Conservation (phyloP, 2,888 invertebrate species). For the Oxytorus armatus region DNA sequence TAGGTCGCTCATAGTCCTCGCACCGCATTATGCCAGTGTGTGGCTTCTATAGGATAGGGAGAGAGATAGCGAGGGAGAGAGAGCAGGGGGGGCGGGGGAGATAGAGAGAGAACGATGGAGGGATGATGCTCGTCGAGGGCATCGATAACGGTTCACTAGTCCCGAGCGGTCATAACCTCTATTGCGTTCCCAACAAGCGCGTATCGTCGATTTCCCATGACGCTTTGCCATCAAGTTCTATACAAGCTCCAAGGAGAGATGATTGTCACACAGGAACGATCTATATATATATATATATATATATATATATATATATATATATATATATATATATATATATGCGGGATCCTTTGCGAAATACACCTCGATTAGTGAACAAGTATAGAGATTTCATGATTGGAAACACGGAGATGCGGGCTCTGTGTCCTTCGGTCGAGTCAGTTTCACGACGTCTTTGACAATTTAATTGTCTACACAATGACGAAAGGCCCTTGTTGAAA, state of each 20-base stretch:
- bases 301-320: too few species aligned
- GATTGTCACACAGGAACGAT: conserved; percentile 39
- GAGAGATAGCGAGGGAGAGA: not conserved
- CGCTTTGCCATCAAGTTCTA: conserved; percentile 53
- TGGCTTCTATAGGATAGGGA: conserved; percentile 17
- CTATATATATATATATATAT: too few species aligned
- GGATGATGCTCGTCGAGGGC: not conserved
- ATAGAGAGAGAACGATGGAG: not conserved
- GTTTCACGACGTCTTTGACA: conserved; percentile 36
- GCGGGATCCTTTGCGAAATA: conserved; percentile 40
- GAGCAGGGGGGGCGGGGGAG: conserved; percentile 1
- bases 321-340: too few species aligned
- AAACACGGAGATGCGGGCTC: conserved; percentile 30
- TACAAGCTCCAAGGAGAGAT: conserved; percentile 47
- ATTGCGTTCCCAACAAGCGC: conserved; percentile 31
- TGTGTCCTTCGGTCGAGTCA: not conserved
- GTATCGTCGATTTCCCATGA: conserved; percentile 64
- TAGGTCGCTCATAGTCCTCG: conserved; percentile 26
- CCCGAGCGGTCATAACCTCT: conserved; percentile 27
- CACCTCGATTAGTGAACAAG: conserved; percentile 38
- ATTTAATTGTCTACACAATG: conserved; percentile 12
- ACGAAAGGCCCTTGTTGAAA: not conserved
- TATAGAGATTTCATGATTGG: conserved; percentile 13
- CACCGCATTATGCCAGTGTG: conserved; percentile 38
- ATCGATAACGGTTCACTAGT: conserved; percentile 47